These are phyloP conservation scores for Drosophila conformis DNA, from an alignment of 2,888 invertebrate genomes.

Conservation along the genomic window DNA sequence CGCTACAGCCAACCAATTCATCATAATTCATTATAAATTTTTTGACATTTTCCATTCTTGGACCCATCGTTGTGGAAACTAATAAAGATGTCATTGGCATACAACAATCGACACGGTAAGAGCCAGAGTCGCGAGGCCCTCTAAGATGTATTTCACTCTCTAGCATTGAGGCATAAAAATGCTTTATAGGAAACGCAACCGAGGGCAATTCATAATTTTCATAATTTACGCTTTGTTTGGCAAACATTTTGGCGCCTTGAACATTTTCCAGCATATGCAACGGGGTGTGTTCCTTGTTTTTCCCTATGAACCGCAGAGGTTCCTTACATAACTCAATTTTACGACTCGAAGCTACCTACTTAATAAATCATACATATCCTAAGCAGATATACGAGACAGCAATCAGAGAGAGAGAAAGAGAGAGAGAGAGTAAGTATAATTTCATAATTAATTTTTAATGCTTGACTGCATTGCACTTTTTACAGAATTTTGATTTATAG, in stretches of 20 bases:
- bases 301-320: slow-evolving; percentile 61
- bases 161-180: slow-evolving; percentile 55
- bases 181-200: slow-evolving; percentile 56
- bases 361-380: slow-evolving; percentile 70
- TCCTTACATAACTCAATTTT: slow-evolving; percentile 73
- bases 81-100: slow-evolving; percentile 77
- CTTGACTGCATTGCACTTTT: slow-evolving; percentile 67
- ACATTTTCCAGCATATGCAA: slow-evolving; percentile 51
- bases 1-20: slow-evolving; percentile 61
- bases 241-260: slow-evolving; percentile 75
- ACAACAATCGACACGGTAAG: slow-evolving; percentile 60
- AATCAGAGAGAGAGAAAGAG: background rate
- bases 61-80: slow-evolving; percentile 73
- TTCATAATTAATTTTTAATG: slow-evolving; percentile 79
- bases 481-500: slow-evolving; percentile 68
- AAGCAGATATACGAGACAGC: slow-evolving; percentile 7
- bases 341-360: slow-evolving; percentile 62
- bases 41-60: slow-evolving; percentile 65
- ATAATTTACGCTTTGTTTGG: slow-evolving; percentile 79
- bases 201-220: slow-evolving; percentile 76
- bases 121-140: slow-evolving; percentile 22
- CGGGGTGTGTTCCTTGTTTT: slow-evolving; percentile 61
- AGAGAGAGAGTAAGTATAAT: slow-evolving; percentile 2
- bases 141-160: slow-evolving; percentile 23
- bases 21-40: slow-evolving; percentile 75